Base-by-base conservation (phyloP, 2,113 vertebrate species). In the Psittacula cyanocephala region DNA sequence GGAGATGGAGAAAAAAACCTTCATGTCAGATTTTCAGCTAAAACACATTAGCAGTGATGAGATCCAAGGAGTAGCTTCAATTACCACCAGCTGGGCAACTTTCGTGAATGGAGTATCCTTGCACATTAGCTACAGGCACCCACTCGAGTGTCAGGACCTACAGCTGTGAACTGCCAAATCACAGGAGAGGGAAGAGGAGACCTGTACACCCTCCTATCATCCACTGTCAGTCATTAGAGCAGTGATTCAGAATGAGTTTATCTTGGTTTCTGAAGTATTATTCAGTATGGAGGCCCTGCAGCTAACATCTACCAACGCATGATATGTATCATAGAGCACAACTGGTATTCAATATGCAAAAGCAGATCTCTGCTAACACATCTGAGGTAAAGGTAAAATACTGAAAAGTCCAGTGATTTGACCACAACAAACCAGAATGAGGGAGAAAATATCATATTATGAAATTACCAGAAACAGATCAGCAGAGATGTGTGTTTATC, bases 111-210 rank as follows among this genome's bases (percentile, higher is more conserved):
- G 25, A 65, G 41, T 64, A 46, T 43, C 11, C 25, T 86, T 62
- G n/a, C 47, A 41, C 14, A 35, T 28, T 24, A 79, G 29, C 49
- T 85, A 33, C 31, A 69, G 46, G 25, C 17, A 76, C 24, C 13
- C 9, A 84, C 10, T 10, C 0, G 0, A 60, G 10, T 37, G 22
- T 41, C 41, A 72, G 22, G 35, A 89, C 6, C 43, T 62, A 41
- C 50, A 75, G 35, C 28, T 89, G 57, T 60, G 53, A 88, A 44
- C 13, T 77, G 27, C 10, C 2, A 1, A 16, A 72, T 49, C 23
- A 44, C 28, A 47, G 18, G 18, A 81, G 43, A 82, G 8, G 37
- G 24, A 82, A 50, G 7, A 93, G 65, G 27, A 91, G 27, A 74
- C 27, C 15, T 39, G 4, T 35, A 19, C 13, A 33, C 2, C 5